Evolutionary conservation across 2,888 invertebrate species (phyloP).

Genomic region (Clostera curtula): DNA sequence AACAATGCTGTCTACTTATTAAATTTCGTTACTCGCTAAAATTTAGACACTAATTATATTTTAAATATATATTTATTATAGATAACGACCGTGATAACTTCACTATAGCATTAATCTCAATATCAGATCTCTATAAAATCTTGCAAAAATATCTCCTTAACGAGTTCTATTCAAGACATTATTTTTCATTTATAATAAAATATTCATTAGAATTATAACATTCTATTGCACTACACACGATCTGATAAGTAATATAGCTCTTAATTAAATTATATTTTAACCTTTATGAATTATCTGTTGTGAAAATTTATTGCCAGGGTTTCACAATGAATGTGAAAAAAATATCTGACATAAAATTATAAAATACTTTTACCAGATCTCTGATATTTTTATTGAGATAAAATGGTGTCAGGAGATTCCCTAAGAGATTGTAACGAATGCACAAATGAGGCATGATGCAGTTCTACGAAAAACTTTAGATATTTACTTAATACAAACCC

Average conservation of each 20-base stretch:
- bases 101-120: constrained; percentile 63
- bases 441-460: constrained; percentile 36
- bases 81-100: constrained; percentile 36
- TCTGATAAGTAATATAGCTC: constrained; percentile 58
- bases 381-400: constrained; percentile 23
- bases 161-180: constrained; percentile 31
- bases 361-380: constrained; percentile 19
- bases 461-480: constrained; percentile 30
- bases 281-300: constrained; percentile 32
- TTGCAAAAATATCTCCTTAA: constrained; percentile 41
- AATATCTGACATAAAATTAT: background rate
- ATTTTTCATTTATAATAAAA: constrained; percentile 39
- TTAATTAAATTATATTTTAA: constrained; percentile 41
- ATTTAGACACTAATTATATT: constrained; percentile 25
- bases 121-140: constrained; percentile 63
- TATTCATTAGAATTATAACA: constrained; percentile 58
- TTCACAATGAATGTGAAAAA: too few species aligned
- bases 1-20: constrained; percentile 19
- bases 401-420: constrained; percentile 51
- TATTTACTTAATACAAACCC: constrained; percentile 34
- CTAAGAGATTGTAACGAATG: constrained; percentile 56
- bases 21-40: constrained; percentile 16
- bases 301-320: constrained; percentile 26
- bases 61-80: constrained; percentile 34
- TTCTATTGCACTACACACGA: constrained; percentile 66